These are phyloP conservation scores for Lasius platythorax DNA, from an alignment of 2,888 invertebrate species.

Conservation along the genomic window DNA sequence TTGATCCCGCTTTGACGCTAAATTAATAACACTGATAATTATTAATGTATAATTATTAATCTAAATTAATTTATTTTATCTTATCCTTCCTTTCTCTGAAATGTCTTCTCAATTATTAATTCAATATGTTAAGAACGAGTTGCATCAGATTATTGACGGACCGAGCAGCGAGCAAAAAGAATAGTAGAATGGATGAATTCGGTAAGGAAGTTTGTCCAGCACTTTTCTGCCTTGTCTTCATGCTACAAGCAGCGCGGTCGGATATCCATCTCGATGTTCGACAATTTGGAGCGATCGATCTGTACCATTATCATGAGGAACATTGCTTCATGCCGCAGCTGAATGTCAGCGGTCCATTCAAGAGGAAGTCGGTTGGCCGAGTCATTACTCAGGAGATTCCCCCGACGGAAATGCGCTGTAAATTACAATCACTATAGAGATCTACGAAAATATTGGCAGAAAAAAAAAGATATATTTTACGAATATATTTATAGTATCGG, in stretches of 20 bases:
- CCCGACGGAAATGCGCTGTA: conserved; percentile 29
- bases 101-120: conserved; percentile 2
- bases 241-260: background rate
- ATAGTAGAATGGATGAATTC: conserved; percentile 19
- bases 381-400: conserved; percentile 45
- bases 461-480: background rate
- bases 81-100: background rate
- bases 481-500: background rate
- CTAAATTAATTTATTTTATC: conserved; percentile 24
- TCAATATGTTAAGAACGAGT: conserved; percentile 8
- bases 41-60: background rate
- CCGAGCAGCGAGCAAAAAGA: background rate
- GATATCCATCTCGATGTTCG: conserved; percentile 33
- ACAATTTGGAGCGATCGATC: conserved; percentile 57
- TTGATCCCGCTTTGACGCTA: background rate
- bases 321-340: conserved; percentile 37
- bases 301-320: conserved; percentile 48
- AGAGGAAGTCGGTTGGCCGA: conserved; percentile 28
- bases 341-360: conserved; percentile 50
- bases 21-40: conserved; percentile 10
- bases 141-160: conserved; percentile 37
- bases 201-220: conserved; percentile 52
- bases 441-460: conserved; percentile 1
- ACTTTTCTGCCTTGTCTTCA: conserved; percentile 47
- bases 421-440: conserved; percentile 13